phyloP scores from a whole-genome alignment of 2,797 vertebrate genomes.

The Crocidura indochinensis region DNA sequence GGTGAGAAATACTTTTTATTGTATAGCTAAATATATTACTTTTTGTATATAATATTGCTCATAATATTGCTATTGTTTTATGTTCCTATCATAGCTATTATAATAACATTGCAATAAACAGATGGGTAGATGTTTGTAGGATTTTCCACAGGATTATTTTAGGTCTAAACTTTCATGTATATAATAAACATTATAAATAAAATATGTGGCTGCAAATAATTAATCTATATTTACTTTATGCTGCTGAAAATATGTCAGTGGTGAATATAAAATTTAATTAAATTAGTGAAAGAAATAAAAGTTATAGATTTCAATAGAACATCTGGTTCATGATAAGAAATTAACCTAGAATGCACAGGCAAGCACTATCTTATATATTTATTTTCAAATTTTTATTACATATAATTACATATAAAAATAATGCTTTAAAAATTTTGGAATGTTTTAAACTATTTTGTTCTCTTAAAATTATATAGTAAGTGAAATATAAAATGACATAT shows the following conservation, averaged over 20 bases:
- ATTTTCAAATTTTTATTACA: conserved; percentile 36
- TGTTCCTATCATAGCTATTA: too few species aligned
- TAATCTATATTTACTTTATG: not conserved
- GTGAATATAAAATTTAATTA: not conserved
- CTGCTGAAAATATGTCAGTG: not conserved
- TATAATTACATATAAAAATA: not conserved
- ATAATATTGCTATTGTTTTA: too few species aligned
- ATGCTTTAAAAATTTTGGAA: too few species aligned
- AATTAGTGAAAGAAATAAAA: conserved; percentile 2
- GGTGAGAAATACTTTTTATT: too few species aligned
- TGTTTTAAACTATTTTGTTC: too few species aligned
- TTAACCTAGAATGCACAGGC: not conserved
- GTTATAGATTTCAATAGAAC: not conserved
- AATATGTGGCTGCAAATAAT: too few species aligned
- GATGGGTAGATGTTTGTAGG: not conserved
- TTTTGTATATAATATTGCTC: too few species aligned
- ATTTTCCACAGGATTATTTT: conserved; percentile 37
- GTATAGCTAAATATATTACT: too few species aligned
- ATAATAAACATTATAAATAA: conserved; percentile 27
- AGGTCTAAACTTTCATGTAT: not conserved
- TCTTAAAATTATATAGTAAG: too few species aligned
- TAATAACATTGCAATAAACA: too few species aligned
- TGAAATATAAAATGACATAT: not conserved
- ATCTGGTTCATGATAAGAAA: not conserved
- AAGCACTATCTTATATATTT: not conserved